A percentile compares a stretch with the other conserved stretches of the same genome.
Evolutionary conservation across 2,888 invertebrate species (phyloP).

Genomic region (Lypha dubia): DNA sequence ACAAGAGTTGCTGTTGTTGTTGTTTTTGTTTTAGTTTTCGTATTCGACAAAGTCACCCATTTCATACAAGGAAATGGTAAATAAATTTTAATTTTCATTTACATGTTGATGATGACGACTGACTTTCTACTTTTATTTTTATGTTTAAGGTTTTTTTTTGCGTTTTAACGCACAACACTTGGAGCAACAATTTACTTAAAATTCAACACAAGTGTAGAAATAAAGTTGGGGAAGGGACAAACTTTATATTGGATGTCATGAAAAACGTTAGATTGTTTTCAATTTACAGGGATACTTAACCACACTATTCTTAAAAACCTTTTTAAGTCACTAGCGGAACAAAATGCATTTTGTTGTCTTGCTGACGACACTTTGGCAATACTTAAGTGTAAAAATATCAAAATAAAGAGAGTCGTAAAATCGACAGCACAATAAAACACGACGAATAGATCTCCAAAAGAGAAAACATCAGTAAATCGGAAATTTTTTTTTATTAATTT

Average conservation of each 20-base stretch:
- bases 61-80: conserved; percentile 57
- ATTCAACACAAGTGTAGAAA: conserved; percentile 7
- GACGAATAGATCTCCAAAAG: no score
- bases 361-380: no score
- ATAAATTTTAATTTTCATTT: conserved; percentile 71
- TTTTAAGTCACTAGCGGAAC: no score
- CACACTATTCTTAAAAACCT: no score
- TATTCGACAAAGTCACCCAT: conserved; percentile 39
- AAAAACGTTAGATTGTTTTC: background rate
- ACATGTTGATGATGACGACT: conserved; percentile 41
- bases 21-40: conserved; percentile 9
- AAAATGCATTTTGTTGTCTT: no score
- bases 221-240: background rate
- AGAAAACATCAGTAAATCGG: no score
- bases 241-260: background rate
- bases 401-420: no score
- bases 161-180: conserved; percentile 36
- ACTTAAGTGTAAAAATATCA: no score
- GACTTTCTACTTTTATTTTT: background rate
- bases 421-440: no score
- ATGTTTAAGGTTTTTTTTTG: conserved; percentile 4
- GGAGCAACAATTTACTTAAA: conserved; percentile 30
- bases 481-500: no score
- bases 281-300: no score
- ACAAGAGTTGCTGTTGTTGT: conserved; percentile 1